Conservation (phyloP, 92 coral and sea anemone genomes). For the Actinostola sp. region DNA sequence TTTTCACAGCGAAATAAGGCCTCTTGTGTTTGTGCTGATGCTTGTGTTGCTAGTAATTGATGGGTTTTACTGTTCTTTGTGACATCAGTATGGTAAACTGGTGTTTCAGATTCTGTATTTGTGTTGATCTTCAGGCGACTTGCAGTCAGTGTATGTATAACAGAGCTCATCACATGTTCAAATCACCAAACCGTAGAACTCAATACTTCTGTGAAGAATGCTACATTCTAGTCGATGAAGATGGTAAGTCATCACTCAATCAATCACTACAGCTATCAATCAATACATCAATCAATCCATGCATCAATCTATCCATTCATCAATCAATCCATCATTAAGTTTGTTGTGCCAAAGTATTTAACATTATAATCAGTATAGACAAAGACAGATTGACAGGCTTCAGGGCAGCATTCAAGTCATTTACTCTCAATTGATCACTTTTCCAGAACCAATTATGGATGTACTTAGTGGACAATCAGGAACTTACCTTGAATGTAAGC, state of each 20-base stretch:
- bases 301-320: no score
- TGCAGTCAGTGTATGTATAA: conserved; percentile 75
- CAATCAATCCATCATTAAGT: no score
- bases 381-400: no score
- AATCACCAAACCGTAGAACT: conserved; percentile 75
- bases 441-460: conserved; percentile 24
- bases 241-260: conserved; percentile 14
- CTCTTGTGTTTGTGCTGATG: not conserved
- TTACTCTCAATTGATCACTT: not conserved
- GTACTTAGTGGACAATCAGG: conserved; percentile 34
- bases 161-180: conserved; percentile 70
- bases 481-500: conserved; percentile 40
- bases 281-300: no score
- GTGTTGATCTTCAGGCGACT: conserved; percentile 36
- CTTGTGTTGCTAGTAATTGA: no score
- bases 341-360: no score
- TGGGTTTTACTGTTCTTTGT: no score
- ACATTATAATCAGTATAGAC: no score
- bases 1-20: no score
- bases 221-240: conserved; percentile 48
- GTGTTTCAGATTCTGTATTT: not conserved
- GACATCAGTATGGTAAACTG: no score
- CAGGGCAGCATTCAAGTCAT: not conserved
- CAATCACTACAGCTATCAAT: no score
- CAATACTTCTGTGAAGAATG: conserved; percentile 85